phyloP scores from a whole-genome alignment of 2,113 vertebrate species.

The Diadophis punctatus region DNA sequence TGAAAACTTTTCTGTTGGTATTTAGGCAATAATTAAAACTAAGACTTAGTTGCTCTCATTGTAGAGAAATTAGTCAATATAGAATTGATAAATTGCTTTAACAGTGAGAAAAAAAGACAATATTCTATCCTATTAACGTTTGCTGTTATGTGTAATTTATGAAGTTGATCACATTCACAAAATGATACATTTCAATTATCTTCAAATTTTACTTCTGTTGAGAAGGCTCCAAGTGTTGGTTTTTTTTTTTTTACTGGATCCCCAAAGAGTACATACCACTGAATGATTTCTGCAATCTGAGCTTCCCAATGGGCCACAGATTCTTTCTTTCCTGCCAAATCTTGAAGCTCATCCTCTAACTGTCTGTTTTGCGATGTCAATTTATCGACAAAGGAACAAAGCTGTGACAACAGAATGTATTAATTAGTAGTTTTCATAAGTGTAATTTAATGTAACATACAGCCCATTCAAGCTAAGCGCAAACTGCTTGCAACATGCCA shows the following conservation, averaged over 20 bases:
- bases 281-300: conserved; percentile 97
- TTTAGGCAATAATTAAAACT: neutral
- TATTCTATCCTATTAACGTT: neutral
- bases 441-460: neutral
- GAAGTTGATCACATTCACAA: neutral
- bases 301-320: conserved; percentile 97
- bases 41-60: neutral
- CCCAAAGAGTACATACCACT: conserved; percentile 76
- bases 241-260: conserved; percentile 5
- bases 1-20: neutral
- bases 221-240: neutral
- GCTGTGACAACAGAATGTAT: conserved; percentile 64
- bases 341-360: conserved; percentile 91
- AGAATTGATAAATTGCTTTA: neutral
- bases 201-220: neutral
- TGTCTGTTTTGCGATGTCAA: conserved; percentile 89
- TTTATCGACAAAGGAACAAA: conserved; percentile 89
- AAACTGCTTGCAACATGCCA: neutral
- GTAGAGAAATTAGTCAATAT: neutral
- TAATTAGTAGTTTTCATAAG: neutral
- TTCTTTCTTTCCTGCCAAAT: conserved; percentile 89
- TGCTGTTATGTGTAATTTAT: neutral
- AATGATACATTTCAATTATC: neutral
- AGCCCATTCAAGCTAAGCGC: neutral
- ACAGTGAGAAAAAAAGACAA: neutral